Percentiles rank a stretch among this genome's conserved stretches.
Conservation (phyloP, 2,888 invertebrate species). For the Agrochola litura region DNA sequence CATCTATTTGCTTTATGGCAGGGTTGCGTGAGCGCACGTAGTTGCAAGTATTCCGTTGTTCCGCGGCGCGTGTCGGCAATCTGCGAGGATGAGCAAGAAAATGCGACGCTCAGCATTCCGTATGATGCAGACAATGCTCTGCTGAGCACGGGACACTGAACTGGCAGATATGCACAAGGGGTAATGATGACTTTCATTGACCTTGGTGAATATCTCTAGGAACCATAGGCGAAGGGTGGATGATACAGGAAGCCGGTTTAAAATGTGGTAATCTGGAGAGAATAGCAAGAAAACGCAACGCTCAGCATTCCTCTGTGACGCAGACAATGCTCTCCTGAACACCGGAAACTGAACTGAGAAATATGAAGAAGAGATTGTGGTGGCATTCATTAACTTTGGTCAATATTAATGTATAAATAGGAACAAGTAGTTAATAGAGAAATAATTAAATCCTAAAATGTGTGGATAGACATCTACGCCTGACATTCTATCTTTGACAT, state of each 20-base stretch:
- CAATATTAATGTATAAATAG: background rate
- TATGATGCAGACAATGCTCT: conserved; percentile 35
- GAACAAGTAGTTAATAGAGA: no score
- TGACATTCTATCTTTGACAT: no score
- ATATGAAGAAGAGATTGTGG: conserved; percentile 14
- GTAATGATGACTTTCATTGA: conserved; percentile 11
- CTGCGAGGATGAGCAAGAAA: conserved; percentile 69
- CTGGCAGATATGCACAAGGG: conserved; percentile 21
- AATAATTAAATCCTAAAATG: background rate
- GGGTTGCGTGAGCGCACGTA: conserved; percentile 44
- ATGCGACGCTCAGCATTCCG: conserved; percentile 66
- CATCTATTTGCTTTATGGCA: background rate
- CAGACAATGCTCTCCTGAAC: conserved; percentile 40
- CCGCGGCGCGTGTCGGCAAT: conserved; percentile 59
- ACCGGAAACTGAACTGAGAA: conserved; percentile 42
- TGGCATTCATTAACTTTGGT: conserved; percentile 6
- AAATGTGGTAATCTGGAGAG: conserved; percentile 11
- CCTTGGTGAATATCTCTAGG: background rate
- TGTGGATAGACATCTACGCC: background rate
- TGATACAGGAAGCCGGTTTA: no score
- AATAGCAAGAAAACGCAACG: conserved; percentile 70
- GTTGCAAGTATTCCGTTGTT: conserved; percentile 53
- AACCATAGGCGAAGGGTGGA: background rate
- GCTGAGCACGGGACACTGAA: conserved; percentile 53
- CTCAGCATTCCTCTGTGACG: conserved; percentile 58